A percentile compares a stretch with the other conserved stretches of the same genome.
These are phyloP conservation scores for Eurystomus gularis DNA, from an alignment of 2,113 vertebrate species.

Conservation along the genomic window DNA sequence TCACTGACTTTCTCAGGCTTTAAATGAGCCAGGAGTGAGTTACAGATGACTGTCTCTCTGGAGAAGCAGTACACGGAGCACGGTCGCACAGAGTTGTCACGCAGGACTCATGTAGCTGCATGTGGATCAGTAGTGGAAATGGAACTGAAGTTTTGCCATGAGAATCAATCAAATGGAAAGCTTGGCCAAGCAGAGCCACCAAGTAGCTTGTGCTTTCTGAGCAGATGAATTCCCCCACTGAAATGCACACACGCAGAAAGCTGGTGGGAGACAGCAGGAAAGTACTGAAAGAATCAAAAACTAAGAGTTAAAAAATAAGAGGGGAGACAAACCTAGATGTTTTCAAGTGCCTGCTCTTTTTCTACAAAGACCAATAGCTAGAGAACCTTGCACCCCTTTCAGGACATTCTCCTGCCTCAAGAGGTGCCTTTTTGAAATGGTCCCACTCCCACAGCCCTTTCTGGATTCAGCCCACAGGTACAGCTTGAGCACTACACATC, in stretches of 20 bases:
- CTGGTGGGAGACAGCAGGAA: background rate
- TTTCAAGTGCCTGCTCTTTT: background rate
- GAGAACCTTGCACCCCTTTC: background rate
- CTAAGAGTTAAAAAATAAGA: background rate
- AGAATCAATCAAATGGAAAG: background rate
- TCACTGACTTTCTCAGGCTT: background rate
- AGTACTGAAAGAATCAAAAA: background rate
- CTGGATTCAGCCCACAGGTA: background rate
- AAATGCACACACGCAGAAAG: background rate
- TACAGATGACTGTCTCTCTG: background rate
- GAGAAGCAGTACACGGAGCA: background rate
- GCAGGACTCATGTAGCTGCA: background rate
- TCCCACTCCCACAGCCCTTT: background rate
- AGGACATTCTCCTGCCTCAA: background rate
- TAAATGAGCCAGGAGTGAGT: background rate
- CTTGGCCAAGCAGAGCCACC: background rate
- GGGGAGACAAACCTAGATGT: background rate
- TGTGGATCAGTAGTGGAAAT: background rate
- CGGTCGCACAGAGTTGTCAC: background rate
- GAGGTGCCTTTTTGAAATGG: background rate
- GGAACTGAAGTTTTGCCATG: background rate
- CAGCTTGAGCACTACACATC: fast-evolving
- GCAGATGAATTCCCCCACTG: background rate
- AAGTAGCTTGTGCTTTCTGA: background rate
- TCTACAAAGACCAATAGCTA: background rate